Evolutionary conservation across 2,888 invertebrate genomes (phyloP).

Genomic region (Eilema caniola): DNA sequence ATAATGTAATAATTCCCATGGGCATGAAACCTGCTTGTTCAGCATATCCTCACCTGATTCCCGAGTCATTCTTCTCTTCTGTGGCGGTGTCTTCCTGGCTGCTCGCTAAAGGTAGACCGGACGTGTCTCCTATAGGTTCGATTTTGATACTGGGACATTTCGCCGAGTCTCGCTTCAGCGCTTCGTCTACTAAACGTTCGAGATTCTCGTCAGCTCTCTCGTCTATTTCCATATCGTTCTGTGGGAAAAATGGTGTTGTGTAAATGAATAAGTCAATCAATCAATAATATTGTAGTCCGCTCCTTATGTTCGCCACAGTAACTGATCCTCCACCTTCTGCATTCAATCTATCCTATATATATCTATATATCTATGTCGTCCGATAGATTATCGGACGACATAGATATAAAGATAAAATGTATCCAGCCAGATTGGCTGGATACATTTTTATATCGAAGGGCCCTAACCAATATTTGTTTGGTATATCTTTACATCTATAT

Average conservation of each 20-base stretch:
- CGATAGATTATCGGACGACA: no score
- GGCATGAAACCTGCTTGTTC: not conserved
- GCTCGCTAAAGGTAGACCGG: slow-evolving; percentile 66
- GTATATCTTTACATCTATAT: no score
- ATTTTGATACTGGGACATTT: slow-evolving; percentile 80
- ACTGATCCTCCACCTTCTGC: no score
- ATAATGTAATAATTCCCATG: not conserved
- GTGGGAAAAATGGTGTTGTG: not conserved
- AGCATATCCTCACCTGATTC: slow-evolving; percentile 71
- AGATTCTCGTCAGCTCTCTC: slow-evolving; percentile 63
- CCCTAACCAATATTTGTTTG: no score
- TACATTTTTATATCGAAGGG: no score
- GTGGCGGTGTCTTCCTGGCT: slow-evolving; percentile 76
- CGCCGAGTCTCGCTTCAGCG: slow-evolving; percentile 62
- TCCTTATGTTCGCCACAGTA: no score
- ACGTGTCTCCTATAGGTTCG: slow-evolving; percentile 70
- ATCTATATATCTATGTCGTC: no score
- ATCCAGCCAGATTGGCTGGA: no score
- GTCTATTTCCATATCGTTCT: slow-evolving; percentile 81
- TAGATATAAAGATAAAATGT: no score
- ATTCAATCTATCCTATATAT: no score
- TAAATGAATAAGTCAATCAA: not conserved
- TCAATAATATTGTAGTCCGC: no score
- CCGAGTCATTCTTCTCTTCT: slow-evolving; percentile 83
- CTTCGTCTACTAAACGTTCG: slow-evolving; percentile 72